These are phyloP conservation scores for Poeciliopsis infans DNA, from an alignment of 2,797 vertebrate genomes.

Conservation along the genomic window DNA sequence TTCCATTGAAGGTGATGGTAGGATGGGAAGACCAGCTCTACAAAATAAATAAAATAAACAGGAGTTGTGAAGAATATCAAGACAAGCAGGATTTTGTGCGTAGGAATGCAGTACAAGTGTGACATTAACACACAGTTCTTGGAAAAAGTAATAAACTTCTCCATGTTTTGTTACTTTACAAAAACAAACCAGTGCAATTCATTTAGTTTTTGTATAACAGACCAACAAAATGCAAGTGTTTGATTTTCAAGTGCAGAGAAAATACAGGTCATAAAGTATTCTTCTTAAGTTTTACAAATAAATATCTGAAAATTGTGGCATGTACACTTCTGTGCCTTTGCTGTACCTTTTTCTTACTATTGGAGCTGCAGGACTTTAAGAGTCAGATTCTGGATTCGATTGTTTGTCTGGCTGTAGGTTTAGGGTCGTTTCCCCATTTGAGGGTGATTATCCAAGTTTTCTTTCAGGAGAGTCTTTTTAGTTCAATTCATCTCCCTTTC, in stretches of 20 bases:
- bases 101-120: background rate
- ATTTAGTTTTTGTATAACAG: background rate
- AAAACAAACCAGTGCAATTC: background rate
- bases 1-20: conserved; percentile 73
- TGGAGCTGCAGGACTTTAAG: background rate
- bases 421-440: background rate
- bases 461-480: background rate
- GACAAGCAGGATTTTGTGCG: background rate
- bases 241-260: background rate
- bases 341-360: background rate
- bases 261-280: background rate
- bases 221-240: background rate
- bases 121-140: background rate
- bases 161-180: background rate
- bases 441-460: background rate
- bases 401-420: background rate
- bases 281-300: background rate
- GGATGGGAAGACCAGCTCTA: conserved; percentile 58
- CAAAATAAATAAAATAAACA: conserved; percentile 23
- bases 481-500: background rate
- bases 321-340: background rate
- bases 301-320: background rate
- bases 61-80: background rate
- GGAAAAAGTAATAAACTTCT: background rate
- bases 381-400: background rate